Conservation (phyloP, 2,113 vertebrate genomes). For the Urocolius indicus region DNA sequence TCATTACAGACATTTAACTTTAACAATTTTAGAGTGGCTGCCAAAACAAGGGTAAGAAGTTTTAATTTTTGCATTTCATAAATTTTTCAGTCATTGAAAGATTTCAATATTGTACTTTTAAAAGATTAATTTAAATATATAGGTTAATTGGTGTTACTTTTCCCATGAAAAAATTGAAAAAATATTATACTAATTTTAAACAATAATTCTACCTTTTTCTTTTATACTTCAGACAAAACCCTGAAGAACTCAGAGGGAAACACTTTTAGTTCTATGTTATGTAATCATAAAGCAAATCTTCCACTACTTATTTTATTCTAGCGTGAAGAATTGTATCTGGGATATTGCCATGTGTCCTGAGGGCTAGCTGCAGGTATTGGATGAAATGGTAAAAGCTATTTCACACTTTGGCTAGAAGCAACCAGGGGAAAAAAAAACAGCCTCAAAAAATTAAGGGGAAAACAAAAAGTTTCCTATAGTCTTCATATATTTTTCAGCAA, state of each 20-base stretch:
- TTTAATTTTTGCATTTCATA: conserved; percentile 34
- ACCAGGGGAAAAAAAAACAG: accelerated
- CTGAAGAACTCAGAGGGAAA: neutral
- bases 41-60: neutral
- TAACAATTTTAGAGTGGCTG: conserved; percentile 29
- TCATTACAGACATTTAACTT: conserved; percentile 7
- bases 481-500: neutral
- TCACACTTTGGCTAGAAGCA: neutral
- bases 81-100: conserved; percentile 7
- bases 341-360: neutral
- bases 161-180: neutral
- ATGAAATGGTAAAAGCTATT: neutral
- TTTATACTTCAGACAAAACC: neutral
- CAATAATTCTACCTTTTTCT: neutral
- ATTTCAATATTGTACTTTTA: conserved; percentile 10
- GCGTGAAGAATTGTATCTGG: neutral
- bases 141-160: neutral
- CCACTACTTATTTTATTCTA: neutral
- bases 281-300: neutral
- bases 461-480: neutral
- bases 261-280: neutral
- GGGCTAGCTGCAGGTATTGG: neutral
- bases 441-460: neutral
- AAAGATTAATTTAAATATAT: conserved; percentile 19
- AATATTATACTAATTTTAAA: neutral